Evolutionary conservation across 2,888 invertebrate genomes (phyloP).

Genomic region (Pandemis cinnamomeana): DNA sequence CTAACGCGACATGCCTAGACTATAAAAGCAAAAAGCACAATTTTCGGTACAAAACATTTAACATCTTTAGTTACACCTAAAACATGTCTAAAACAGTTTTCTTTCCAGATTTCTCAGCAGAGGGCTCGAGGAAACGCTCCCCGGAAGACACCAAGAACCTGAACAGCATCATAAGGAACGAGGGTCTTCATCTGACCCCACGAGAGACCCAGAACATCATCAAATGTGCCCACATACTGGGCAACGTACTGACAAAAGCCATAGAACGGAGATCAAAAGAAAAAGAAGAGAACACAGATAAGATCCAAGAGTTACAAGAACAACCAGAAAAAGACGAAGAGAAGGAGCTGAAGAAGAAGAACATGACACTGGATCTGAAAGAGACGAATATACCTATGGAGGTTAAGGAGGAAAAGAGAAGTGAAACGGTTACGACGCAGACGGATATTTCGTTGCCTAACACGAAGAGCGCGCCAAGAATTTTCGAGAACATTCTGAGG

Average conservation of each 20-base stretch:
- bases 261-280: conserved; percentile 67
- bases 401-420: conserved; percentile 61
- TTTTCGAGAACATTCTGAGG: conserved; percentile 75
- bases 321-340: conserved; percentile 51
- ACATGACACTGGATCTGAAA: conserved; percentile 68
- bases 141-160: conserved; percentile 66
- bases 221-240: conserved; percentile 75
- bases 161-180: conserved; percentile 66
- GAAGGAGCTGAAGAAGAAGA: conserved; percentile 61
- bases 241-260: conserved; percentile 69
- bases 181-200: conserved; percentile 71
- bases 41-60: no score
- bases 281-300: conserved; percentile 44
- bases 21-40: no score
- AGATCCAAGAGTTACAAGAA: conserved; percentile 34
- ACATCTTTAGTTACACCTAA: no score
- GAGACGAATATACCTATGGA: conserved; percentile 65
- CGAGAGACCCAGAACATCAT: conserved; percentile 75
- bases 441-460: conserved; percentile 80
- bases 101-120: conserved; percentile 62
- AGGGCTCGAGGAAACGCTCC: conserved; percentile 64
- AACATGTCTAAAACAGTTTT: not conserved
- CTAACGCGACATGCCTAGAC: no score
- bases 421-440: conserved; percentile 73
- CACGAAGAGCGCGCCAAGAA: conserved; percentile 78